These are phyloP conservation scores for Teleogryllus oceanicus DNA, from an alignment of 2,888 invertebrate genomes.

Conservation along the genomic window DNA sequence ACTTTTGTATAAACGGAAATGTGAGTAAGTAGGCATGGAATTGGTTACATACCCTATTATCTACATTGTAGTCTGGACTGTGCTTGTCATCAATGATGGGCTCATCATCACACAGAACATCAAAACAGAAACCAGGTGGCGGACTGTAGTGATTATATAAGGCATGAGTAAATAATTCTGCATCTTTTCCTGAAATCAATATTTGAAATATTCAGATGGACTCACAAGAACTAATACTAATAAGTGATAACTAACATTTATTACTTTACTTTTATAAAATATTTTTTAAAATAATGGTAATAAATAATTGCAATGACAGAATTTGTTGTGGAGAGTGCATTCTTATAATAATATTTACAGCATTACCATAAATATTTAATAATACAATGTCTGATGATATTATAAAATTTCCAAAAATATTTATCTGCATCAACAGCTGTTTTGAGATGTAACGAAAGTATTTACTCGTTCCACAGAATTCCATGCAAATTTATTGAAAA, in stretches of 20 bases:
- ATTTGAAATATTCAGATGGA: not conserved
- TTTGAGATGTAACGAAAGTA: too few relatives aligned
- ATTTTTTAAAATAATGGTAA: too few relatives aligned
- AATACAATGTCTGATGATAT: too few relatives aligned
- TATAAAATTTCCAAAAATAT: too few relatives aligned
- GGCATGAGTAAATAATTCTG: constrained; percentile 54
- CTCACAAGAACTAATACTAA: not conserved
- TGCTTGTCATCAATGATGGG: constrained; percentile 53
- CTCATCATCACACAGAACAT: constrained; percentile 51
- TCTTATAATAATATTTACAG: too few relatives aligned
- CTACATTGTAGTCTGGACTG: constrained; percentile 53
- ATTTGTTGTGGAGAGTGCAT: too few relatives aligned
- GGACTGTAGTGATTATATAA: constrained; percentile 51
- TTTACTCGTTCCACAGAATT: too few relatives aligned
- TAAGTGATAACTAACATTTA: not conserved
- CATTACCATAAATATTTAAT: too few relatives aligned
- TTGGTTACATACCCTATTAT: constrained; percentile 43
- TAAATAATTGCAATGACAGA: not conserved
- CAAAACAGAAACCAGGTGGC: constrained; percentile 58
- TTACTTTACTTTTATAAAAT: not conserved
- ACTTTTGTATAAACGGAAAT: too few relatives aligned
- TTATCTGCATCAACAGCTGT: too few relatives aligned
- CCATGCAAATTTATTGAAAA: too few relatives aligned
- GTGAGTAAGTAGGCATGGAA: too few relatives aligned
- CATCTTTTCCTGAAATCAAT: constrained; percentile 27